Conservation (phyloP, 2,888 invertebrate genomes). For the Drosophila neutralis region DNA sequence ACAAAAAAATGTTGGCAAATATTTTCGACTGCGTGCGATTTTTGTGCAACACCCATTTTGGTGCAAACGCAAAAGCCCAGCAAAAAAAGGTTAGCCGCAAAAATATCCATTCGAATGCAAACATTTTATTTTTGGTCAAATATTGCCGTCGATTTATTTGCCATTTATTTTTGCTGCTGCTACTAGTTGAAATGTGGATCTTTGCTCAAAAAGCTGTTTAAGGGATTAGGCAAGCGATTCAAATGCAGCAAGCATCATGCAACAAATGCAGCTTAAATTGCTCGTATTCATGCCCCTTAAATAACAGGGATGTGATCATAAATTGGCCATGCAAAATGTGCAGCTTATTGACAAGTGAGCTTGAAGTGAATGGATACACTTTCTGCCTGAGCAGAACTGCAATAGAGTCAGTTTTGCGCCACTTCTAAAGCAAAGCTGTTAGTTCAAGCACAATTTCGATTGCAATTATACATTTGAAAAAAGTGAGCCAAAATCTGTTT, state of each 20-base stretch:
- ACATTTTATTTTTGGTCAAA: conserved; percentile 9
- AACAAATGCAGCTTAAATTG: conserved; percentile 26
- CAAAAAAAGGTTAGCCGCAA: not conserved
- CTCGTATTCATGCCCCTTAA: not conserved
- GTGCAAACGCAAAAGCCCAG: not conserved
- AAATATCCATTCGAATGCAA: conserved; percentile 15
- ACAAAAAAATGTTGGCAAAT: conserved; percentile 24
- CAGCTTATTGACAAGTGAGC: not conserved
- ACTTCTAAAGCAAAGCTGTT: no score
- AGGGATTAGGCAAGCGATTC: conserved; percentile 17
- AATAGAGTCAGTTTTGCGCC: no score
- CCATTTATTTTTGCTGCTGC: not conserved
- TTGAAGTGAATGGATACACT: not conserved
- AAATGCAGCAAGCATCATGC: conserved; percentile 17
- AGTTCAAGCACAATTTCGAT: no score
- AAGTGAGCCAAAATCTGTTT: not conserved
- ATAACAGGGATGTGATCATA: no score
- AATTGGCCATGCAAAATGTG: not conserved
- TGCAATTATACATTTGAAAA: not conserved
- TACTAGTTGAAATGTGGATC: conserved; percentile 13
- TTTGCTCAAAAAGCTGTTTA: conserved; percentile 34
- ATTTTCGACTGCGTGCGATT: conserved; percentile 34
- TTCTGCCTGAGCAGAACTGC: not conserved
- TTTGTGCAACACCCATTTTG: conserved; percentile 18
- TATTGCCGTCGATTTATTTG: conserved; percentile 4